A percentile compares a stretch with the other conserved stretches of the same genome.
Conservation (phyloP, 2,888 invertebrate species). For the Eucera pruinosa region DNA sequence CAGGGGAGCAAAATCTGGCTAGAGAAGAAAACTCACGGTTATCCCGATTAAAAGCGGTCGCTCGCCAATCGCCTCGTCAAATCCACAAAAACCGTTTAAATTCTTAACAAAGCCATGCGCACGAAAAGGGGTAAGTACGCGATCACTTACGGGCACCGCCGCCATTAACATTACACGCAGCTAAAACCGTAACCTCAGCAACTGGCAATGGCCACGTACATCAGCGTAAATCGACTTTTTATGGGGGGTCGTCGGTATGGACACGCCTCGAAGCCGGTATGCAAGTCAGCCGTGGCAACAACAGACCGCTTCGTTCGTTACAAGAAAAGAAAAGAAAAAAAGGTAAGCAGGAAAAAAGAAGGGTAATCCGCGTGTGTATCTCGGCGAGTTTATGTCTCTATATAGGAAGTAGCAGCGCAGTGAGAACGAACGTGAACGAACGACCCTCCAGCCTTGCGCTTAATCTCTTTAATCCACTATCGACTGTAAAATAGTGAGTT, state of each 20-base stretch:
- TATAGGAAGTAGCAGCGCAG: slow-evolving; percentile 26
- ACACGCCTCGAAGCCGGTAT: slow-evolving; percentile 16
- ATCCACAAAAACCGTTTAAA: too few relatives aligned
- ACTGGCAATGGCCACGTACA: slow-evolving; percentile 3
- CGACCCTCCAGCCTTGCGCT: slow-evolving; percentile 45
- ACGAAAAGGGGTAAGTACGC: too few relatives aligned
- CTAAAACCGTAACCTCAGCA: slow-evolving; percentile 2
- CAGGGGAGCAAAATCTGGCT: too few relatives aligned
- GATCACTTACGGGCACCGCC: too few relatives aligned
- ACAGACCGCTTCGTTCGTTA: slow-evolving; percentile 53
- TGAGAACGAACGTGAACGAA: slow-evolving; percentile 18
- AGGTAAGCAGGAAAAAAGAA: slow-evolving; percentile 14
- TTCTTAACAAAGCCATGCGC: too few relatives aligned
- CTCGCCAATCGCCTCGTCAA: too few relatives aligned
- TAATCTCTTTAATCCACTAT: slow-evolving; percentile 76
- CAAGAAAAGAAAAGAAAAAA: not conserved
- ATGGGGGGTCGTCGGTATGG: slow-evolving; percentile 42
- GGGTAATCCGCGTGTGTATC: slow-evolving; percentile 72
- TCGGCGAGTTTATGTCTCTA: slow-evolving; percentile 75
- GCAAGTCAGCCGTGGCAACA: slow-evolving; percentile 9
- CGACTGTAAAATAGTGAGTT: slow-evolving; percentile 72
- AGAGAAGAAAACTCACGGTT: too few relatives aligned
- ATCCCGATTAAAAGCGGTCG: too few relatives aligned
- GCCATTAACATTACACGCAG: not conserved
- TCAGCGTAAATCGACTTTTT: slow-evolving; percentile 63